Conservation (phyloP, 2,797 vertebrate species). For the Anguilla obscura region DNA sequence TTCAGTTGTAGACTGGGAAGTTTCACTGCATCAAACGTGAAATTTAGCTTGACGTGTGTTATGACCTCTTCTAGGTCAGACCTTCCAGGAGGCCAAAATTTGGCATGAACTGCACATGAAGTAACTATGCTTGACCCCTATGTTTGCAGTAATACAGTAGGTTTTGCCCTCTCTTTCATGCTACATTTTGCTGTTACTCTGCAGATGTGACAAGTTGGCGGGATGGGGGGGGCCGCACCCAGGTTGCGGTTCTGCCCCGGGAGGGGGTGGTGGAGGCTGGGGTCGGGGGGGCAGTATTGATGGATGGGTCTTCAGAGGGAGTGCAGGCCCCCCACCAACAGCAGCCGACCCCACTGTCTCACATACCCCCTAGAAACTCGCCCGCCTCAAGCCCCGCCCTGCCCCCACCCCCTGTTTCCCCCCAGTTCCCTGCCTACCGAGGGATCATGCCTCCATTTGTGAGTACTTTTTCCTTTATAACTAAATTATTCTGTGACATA, state of each 20-base stretch:
- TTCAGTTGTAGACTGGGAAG: too few species aligned
- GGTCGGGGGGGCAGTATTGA: conserved; percentile 73
- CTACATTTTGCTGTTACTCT: neutral
- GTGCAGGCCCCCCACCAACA: conserved; percentile 50
- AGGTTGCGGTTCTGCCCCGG: conserved; percentile 75
- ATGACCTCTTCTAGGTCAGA: too few species aligned
- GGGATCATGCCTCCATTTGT: conserved; percentile 91
- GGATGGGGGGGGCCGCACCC: conserved; percentile 88
- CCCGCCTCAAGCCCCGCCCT: conserved; percentile 73
- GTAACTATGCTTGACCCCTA: neutral
- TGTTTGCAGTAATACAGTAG: neutral
- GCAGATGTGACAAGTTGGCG: conserved; percentile 90
- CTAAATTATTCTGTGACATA: neutral
- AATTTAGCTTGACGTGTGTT: too few species aligned
- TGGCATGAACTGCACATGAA: too few species aligned
- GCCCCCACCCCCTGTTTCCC: conserved; percentile 76
- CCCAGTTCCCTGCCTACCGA: conserved; percentile 85
- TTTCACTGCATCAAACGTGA: too few species aligned
- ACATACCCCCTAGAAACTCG: conserved; percentile 74
- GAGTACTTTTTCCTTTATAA: conserved; percentile 60
- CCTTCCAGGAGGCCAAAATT: too few species aligned
- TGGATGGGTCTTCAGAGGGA: conserved; percentile 77
- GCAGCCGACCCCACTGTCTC: conserved; percentile 66
- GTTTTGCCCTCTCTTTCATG: neutral
- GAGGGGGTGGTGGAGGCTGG: conserved; percentile 81